phyloP scores from a whole-genome alignment of 2,797 vertebrate genomes.

The Allobates femoralis region DNA sequence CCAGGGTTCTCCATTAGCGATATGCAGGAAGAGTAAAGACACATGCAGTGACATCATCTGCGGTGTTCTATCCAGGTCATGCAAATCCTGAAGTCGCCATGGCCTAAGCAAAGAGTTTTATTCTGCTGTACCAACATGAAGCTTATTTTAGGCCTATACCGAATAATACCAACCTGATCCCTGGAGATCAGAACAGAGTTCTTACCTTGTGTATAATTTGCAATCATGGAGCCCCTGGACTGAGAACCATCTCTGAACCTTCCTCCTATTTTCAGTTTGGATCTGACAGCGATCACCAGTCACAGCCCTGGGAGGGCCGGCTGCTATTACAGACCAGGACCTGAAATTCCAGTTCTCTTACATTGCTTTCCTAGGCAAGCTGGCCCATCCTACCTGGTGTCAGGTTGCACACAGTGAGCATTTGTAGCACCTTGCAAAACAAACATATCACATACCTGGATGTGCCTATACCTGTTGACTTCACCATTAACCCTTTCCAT shows the following conservation, averaged over 20 bases:
- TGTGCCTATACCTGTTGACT: slow-evolving; percentile 75
- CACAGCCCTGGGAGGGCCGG: slow-evolving; percentile 65
- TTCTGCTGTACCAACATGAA: neutral
- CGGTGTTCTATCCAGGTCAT: neutral
- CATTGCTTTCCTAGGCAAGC: slow-evolving; percentile 77
- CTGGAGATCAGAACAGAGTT: neutral
- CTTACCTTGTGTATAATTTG: slow-evolving; percentile 66
- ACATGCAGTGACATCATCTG: neutral
- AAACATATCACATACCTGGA: slow-evolving; percentile 75
- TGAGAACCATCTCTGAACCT: slow-evolving; percentile 61
- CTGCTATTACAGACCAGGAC: slow-evolving; percentile 77
- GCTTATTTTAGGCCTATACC: neutral
- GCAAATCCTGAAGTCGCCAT: neutral
- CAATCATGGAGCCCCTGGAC: slow-evolving; percentile 46
- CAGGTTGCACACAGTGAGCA: slow-evolving; percentile 78
- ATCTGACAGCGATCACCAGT: slow-evolving; percentile 68
- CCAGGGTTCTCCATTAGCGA: neutral
- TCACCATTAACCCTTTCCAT: slow-evolving; percentile 72
- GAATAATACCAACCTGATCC: neutral
- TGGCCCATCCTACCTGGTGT: slow-evolving; percentile 72
- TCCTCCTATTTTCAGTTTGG: slow-evolving; percentile 69
- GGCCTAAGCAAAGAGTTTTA: neutral
- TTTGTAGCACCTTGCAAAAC: slow-evolving; percentile 78
- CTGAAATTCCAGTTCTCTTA: slow-evolving; percentile 83
- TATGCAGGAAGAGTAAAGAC: neutral